phyloP scores from a whole-genome alignment of 2,888 invertebrate genomes.

The Cyclophora albipunctata region DNA sequence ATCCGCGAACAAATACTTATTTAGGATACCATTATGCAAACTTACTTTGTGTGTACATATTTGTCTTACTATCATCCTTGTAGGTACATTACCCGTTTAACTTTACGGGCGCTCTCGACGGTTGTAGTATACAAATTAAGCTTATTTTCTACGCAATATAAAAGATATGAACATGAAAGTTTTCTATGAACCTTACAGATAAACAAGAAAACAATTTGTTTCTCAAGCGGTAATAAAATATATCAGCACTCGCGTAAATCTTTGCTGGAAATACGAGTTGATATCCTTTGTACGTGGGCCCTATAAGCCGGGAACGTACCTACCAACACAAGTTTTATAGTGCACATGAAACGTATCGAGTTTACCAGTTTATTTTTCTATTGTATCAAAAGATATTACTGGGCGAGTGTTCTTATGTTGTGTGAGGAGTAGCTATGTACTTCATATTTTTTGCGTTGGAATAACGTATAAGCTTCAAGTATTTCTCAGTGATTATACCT shows the following conservation, averaged over 20 bases:
- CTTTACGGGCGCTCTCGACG: conserved; percentile 12
- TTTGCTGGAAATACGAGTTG: conserved; percentile 1
- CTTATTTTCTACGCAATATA: conserved; percentile 15
- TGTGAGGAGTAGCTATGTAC: too few relatives aligned
- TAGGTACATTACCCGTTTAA: conserved; percentile 5
- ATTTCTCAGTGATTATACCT: too few relatives aligned
- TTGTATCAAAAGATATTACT: too few relatives aligned
- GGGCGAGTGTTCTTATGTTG: too few relatives aligned
- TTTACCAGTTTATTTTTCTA: too few relatives aligned
- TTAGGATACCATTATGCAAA: conserved; percentile 5
- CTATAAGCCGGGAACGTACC: too few relatives aligned
- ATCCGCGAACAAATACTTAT: conserved; percentile 3
- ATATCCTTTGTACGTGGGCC: too few relatives aligned
- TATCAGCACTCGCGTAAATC: conserved; percentile 1
- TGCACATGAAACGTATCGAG: too few relatives aligned
- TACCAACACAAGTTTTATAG: too few relatives aligned
- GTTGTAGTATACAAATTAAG: conserved; percentile 27
- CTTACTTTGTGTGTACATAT: conserved; percentile 5
- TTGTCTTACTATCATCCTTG: conserved; percentile 7
- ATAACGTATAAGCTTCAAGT: too few relatives aligned
- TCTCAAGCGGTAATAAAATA: conserved; percentile 10
- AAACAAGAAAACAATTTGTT: conserved; percentile 19
- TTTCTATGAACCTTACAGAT: conserved; percentile 16
- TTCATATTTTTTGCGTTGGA: too few relatives aligned
- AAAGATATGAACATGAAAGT: conserved; percentile 5